Evolutionary conservation across 2,113 vertebrate genomes (phyloP).

Genomic region (Oxyura jamaicensis): DNA sequence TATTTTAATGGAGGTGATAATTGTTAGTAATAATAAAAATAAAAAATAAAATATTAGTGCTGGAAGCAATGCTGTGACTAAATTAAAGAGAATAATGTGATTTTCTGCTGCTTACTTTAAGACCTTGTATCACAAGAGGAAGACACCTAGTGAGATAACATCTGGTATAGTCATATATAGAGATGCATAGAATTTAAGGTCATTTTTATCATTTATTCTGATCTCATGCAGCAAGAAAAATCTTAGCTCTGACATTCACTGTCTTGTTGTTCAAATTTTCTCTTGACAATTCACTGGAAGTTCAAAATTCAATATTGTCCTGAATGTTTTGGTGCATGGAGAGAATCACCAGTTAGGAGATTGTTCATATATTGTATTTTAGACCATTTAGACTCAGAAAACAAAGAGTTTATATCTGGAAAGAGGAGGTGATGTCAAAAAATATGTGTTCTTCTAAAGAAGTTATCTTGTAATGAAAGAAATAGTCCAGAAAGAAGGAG

Average conservation of each 20-base stretch:
- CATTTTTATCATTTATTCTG: not conserved
- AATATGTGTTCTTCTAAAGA: not conserved
- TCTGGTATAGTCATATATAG: not conserved
- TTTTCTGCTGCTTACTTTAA: not conserved
- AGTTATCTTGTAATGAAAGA: not conserved
- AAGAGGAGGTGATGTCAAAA: not conserved
- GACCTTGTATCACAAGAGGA: not conserved
- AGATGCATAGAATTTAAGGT: not conserved
- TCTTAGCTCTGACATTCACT: not conserved
- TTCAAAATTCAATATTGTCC: not conserved
- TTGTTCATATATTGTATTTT: fast-evolving
- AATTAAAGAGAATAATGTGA: not conserved
- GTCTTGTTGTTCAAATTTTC: not conserved
- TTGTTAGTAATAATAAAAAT: too few relatives aligned
- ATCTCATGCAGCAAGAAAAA: not conserved
- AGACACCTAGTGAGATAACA: not conserved
- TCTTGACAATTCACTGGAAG: not conserved
- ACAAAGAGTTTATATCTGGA: not conserved
- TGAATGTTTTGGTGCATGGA: not conserved
- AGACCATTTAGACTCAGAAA: not conserved
- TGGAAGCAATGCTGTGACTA: not conserved
- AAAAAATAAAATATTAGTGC: not conserved
- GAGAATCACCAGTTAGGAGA: not conserved
- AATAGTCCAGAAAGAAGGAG: not conserved
- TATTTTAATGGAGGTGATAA: not conserved